These are phyloP conservation scores for Trematomus bernacchii DNA, from an alignment of 2,797 vertebrate genomes.

Conservation along the genomic window DNA sequence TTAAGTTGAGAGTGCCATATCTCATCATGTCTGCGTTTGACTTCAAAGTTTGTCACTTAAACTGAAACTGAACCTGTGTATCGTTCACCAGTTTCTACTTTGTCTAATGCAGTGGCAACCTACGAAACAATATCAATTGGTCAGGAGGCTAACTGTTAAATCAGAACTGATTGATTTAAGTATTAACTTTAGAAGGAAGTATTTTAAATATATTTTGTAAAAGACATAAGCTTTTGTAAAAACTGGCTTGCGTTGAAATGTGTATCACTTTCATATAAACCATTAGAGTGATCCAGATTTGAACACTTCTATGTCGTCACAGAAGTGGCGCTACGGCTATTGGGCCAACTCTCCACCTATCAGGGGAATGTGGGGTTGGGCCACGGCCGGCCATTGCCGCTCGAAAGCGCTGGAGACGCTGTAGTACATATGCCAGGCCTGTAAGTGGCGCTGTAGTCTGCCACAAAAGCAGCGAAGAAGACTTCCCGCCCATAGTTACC, in stretches of 20 bases:
- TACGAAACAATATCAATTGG: background rate
- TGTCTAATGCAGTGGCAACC: background rate
- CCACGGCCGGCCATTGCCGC: no score
- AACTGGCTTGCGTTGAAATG: background rate
- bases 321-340: no score
- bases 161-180: background rate
- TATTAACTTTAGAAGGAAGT: background rate
- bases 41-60: slow-evolving; percentile 41
- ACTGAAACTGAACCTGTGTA: background rate
- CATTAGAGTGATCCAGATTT: no score
- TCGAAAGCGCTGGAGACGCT: no score
- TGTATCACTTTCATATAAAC: background rate
- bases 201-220: background rate
- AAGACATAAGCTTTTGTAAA: background rate
- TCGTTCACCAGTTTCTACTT: slow-evolving; percentile 24
- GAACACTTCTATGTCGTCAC: no score
- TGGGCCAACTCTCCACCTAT: no score
- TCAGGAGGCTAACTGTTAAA: background rate
- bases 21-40: background rate
- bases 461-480: no score
- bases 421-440: no score
- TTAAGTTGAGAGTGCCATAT: slow-evolving; percentile 8
- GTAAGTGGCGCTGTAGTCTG: no score
- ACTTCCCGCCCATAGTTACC: no score
- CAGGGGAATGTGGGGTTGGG: no score